Evolutionary conservation across 1,140 invertebrate species (phyloP), one percentile per base, ranked within the genome.

Genomic region (Cryptotermes secundus): DNA sequence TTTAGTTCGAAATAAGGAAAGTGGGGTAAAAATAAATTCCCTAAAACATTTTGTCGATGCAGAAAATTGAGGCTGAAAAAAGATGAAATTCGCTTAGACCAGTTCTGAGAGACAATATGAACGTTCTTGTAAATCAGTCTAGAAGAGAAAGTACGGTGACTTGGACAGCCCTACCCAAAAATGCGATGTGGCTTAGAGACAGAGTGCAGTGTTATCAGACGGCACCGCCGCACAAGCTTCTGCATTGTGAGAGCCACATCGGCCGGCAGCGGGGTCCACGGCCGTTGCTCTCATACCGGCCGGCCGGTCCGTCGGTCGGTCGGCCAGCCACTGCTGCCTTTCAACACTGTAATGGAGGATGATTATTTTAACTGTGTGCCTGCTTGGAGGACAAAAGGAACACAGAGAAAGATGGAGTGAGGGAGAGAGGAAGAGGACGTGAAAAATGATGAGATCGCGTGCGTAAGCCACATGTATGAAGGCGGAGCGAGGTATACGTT

Each of bases 261-360:
- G 45, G 19, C 45, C 45, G 19, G 45, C 45, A 31, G 14, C 53
- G 24, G 53, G 53, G 53, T 59, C 53, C 53, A 59, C 26, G 53
- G 59, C 59, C 59, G 59, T 72, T 72, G 59, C 59, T 31, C 59
- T 72, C 59, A 72, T 9, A 72, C n/a, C n/a, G 59, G 19, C 53
- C 9, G 53, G 53, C 53, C 53, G 53, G n/a, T n/a, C n/a, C n/a
- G n/a, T n/a, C n/a, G n/a, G n/a, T n/a, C n/a, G n/a, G 9, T n/a
- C 53, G 34, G 80, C 38, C 80, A 38, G 80, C 38, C 49, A 49
- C 81, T 49, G 49, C 38, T 42, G 81, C 81, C 81, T 82, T 82
- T 82, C 81, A 82, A 82, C 81, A 49, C 81, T 82, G 53, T 82
- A 82, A 82, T 82, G 42, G 81, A 82, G 81, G 81, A 82, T 82